Percentiles rank a stretch among this genome's conserved stretches.
phyloP scores from a whole-genome alignment of 2,888 invertebrate species.

The Drosophila setosimentum region DNA sequence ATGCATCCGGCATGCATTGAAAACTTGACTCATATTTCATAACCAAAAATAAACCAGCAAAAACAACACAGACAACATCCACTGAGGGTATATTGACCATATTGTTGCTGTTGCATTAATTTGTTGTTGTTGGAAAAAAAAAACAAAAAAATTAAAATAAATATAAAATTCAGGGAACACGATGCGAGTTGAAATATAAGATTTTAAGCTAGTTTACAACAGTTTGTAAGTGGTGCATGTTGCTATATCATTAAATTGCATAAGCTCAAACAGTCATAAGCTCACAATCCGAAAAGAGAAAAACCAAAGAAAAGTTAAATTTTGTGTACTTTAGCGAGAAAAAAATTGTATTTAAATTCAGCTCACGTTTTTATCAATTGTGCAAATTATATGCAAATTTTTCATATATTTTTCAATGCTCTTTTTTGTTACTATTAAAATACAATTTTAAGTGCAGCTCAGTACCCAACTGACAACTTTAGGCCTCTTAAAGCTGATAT shows the following conservation, averaged over 20 bases:
- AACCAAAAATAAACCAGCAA: slow-evolving; percentile 57
- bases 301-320: background rate
- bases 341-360: slow-evolving; percentile 31
- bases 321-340: background rate
- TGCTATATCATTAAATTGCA: slow-evolving; percentile 65
- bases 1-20: slow-evolving; percentile 82
- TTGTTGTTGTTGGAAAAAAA: slow-evolving; percentile 34
- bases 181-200: slow-evolving; percentile 36
- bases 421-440: slow-evolving; percentile 42
- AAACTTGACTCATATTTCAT: slow-evolving; percentile 82
- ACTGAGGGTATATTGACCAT: slow-evolving; percentile 73
- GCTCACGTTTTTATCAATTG: slow-evolving; percentile 32
- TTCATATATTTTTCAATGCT: slow-evolving; percentile 12
- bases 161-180: slow-evolving; percentile 7
- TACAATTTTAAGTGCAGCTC: slow-evolving; percentile 64
- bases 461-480: slow-evolving; percentile 46
- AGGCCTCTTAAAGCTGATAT: slow-evolving; percentile 55
- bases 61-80: slow-evolving; percentile 20
- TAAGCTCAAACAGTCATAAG: slow-evolving; percentile 48
- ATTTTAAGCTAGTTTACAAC: slow-evolving; percentile 72
- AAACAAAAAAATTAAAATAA: slow-evolving; percentile 12
- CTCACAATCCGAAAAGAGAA: slow-evolving; percentile 1
- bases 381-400: slow-evolving; percentile 66
- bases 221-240: slow-evolving; percentile 32
- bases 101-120: slow-evolving; percentile 65